Base-by-base conservation (phyloP, 2,113 vertebrate species). In the Engraulis encrasicolus region DNA sequence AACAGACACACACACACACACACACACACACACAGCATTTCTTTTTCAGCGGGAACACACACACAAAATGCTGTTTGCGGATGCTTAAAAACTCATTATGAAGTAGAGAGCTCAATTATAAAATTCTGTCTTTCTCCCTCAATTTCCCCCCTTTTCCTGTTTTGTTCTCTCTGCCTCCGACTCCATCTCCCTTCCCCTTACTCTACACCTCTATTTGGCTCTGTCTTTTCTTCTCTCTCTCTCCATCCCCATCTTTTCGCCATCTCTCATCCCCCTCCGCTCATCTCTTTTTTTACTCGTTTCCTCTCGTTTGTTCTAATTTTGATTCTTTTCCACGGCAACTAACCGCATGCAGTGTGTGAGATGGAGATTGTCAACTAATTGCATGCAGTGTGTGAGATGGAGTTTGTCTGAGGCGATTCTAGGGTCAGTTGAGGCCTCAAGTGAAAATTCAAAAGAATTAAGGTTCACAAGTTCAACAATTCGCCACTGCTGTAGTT, bases 61-160 rank as follows among this genome's bases (percentile, higher is more conserved):
- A 74, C 66, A 34, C 31, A 74, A 74, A 74, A 74, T 74, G 27
- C 23, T 74, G 66, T 74, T 74, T 74, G 23, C 66, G 12, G 66
- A 74, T 74, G 31, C 66, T 74, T 74, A 74, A 74, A 74, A 74
- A 74, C 27, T 74, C 66, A 74, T 74, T 74, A 74, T 74, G 66
- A 15, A 74, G 15, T 31, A 1, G 66, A 74, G 17, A 6, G 31
- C 66, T 31, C 66, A 74, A 74, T 36, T 74, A 36, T 74, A 34
- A 34, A 34, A 17, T 31, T 74, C 66, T 74, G 12, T 74, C 12
- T 31, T 15, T 74, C 66, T 34, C 2, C 40, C 40, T 45, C 40
- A 9, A 3, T 45, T 45, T 45, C 40, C 40, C 40, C 9, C 9
- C 40, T 9, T 45, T n/a, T 45, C 40, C 40, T 9, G 40, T 45